Conservation (phyloP, 2,888 invertebrate genomes). For the Rhopalosiphum nymphaeae region DNA sequence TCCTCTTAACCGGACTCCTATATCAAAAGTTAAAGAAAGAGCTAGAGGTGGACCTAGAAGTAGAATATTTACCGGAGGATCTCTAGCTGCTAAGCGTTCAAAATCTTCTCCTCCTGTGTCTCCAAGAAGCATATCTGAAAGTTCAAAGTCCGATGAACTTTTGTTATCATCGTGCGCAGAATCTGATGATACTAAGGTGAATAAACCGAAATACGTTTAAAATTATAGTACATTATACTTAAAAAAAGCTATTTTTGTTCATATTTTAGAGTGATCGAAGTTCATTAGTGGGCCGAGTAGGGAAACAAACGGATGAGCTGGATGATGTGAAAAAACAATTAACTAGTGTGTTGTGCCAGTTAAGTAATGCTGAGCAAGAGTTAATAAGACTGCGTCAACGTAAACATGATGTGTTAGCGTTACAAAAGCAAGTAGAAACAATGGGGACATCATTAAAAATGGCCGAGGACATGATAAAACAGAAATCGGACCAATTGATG, state of each 20-base stretch:
- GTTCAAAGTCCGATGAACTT: conserved; percentile 54
- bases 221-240: not conserved
- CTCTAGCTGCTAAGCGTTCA: conserved; percentile 46
- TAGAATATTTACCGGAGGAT: conserved; percentile 56
- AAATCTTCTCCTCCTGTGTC: conserved; percentile 59
- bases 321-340: conserved; percentile 80
- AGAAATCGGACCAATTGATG: conserved; percentile 80
- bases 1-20: conserved; percentile 75
- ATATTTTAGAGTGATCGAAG: conserved; percentile 69
- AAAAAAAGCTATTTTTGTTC: not conserved
- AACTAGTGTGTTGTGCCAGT: conserved; percentile 76
- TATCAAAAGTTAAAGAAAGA: conserved; percentile 77
- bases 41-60: conserved; percentile 70
- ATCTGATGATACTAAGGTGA: conserved; percentile 60
- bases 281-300: conserved; percentile 72
- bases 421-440: conserved; percentile 75
- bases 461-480: conserved; percentile 81
- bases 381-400: conserved; percentile 79
- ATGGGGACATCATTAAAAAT: conserved; percentile 75
- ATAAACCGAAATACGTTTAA: not conserved
- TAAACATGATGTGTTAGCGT: conserved; percentile 78
- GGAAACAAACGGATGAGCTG: conserved; percentile 78
- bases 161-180: conserved; percentile 53
- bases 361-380: conserved; percentile 80
- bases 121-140: conserved; percentile 48